These are phyloP conservation scores for Physella acuta DNA, from an alignment of 1,140 invertebrate species.

Conservation along the genomic window DNA sequence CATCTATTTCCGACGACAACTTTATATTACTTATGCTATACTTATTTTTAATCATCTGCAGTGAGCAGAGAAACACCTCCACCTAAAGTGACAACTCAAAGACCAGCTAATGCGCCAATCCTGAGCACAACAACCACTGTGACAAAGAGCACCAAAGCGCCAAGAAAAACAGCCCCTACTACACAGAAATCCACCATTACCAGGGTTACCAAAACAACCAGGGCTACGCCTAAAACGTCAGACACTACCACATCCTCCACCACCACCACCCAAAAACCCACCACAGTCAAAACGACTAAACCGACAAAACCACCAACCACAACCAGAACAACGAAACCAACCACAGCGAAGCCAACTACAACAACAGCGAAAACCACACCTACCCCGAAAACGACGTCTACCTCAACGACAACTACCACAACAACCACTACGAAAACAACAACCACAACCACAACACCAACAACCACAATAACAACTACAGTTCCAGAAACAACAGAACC, in stretches of 20 bases:
- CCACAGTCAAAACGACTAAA: neutral
- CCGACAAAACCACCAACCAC: neutral
- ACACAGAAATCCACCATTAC: neutral
- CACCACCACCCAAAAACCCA: neutral
- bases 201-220: slow-evolving; percentile 1
- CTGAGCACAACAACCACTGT: no score
- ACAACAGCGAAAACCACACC: neutral
- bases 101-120: no score
- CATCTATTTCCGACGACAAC: no score
- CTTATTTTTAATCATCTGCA: no score
- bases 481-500: neutral
- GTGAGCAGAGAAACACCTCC: no score
- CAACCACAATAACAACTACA: neutral
- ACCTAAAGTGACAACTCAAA: no score
- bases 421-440: neutral
- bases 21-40: no score
- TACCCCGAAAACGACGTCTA: neutral
- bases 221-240: neutral
- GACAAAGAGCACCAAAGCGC: no score
- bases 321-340: neutral
- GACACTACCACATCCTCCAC: neutral
- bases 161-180: neutral
- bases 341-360: slow-evolving; percentile 2
- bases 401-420: neutral
- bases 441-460: neutral